Conservation (phyloP, 2,888 invertebrate genomes). For the Lasioglossum calceatum region DNA sequence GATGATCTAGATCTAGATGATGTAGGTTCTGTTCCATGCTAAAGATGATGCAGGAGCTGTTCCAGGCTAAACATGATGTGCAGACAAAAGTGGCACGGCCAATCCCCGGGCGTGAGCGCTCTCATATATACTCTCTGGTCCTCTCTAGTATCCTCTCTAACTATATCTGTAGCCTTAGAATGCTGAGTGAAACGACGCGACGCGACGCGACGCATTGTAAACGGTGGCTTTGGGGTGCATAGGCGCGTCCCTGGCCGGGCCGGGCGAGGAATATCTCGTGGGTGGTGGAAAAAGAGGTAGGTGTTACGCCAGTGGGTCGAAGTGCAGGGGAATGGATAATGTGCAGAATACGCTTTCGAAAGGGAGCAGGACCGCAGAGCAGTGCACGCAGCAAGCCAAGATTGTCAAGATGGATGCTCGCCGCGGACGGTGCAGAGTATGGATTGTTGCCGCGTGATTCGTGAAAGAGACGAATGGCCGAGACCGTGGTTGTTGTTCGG, state of each 20-base stretch:
- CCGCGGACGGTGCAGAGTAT: slow-evolving; percentile 67
- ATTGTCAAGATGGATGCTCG: slow-evolving; percentile 81
- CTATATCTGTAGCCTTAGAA: neutral
- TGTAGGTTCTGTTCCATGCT: too few relatives aligned
- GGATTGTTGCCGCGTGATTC: slow-evolving; percentile 79
- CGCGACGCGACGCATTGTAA: slow-evolving; percentile 31
- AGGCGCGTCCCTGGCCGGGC: slow-evolving; percentile 31
- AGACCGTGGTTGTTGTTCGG: slow-evolving; percentile 20
- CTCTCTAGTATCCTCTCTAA: too few relatives aligned
- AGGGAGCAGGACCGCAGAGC: slow-evolving; percentile 64
- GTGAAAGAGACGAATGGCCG: slow-evolving; percentile 39
- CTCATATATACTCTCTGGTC: too few relatives aligned
- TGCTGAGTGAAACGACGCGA: neutral
- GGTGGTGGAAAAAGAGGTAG: slow-evolving; percentile 23
- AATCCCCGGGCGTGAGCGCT: too few relatives aligned
- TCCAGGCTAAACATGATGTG: too few relatives aligned
- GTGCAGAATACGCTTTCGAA: slow-evolving; percentile 67
- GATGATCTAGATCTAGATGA: too few relatives aligned
- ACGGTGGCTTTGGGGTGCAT: slow-evolving; percentile 35
- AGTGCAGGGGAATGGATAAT: slow-evolving; percentile 66
- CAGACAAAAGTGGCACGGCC: too few relatives aligned
- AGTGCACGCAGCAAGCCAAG: slow-evolving; percentile 69
- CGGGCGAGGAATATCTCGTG: slow-evolving; percentile 7
- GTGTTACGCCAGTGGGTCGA: slow-evolving; percentile 57
- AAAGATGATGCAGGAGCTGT: too few relatives aligned